Conservation (phyloP, 2,113 vertebrate genomes). For the Boleophthalmus pectinirostris region DNA sequence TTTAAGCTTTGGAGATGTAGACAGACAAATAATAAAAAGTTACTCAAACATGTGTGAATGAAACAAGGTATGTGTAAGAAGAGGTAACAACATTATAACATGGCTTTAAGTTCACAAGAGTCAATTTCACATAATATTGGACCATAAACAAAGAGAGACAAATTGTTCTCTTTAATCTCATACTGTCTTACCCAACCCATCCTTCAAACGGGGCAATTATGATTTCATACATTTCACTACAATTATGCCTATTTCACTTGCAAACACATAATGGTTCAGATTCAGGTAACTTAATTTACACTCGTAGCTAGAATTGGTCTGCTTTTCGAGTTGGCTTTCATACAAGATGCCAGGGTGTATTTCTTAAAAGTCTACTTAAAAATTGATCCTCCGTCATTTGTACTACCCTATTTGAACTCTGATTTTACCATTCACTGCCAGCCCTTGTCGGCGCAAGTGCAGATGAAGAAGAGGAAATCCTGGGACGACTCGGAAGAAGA, state of each 20-base stretch:
- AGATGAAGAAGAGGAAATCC: constrained; percentile 32
- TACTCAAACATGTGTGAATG: too few species aligned
- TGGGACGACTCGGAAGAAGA: constrained; percentile 41
- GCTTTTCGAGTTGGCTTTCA: too few species aligned
- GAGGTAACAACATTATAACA: too few species aligned
- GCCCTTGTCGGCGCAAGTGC: constrained; percentile 16
- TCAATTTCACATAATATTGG: too few species aligned
- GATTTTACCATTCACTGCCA: constrained; percentile 8
- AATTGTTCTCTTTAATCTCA: background rate
- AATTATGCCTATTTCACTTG: background rate
- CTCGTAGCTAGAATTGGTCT: too few species aligned
- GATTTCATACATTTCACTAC: background rate
- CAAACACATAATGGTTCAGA: background rate
- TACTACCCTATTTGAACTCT: background rate
- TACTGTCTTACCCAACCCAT: background rate
- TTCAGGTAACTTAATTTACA: too few species aligned
- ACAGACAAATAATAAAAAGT: too few species aligned
- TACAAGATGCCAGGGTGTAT: background rate
- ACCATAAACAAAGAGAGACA: background rate
- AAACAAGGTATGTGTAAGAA: too few species aligned
- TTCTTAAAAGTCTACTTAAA: background rate
- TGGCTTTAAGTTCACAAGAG: too few species aligned
- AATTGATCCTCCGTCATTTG: background rate
- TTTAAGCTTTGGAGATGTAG: too few species aligned
- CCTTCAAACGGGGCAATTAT: background rate